Evolutionary conservation across 1,140 invertebrate genomes (phyloP), one percentile per base, ranked within the genome.

Genomic region (Nymphalis io): DNA sequence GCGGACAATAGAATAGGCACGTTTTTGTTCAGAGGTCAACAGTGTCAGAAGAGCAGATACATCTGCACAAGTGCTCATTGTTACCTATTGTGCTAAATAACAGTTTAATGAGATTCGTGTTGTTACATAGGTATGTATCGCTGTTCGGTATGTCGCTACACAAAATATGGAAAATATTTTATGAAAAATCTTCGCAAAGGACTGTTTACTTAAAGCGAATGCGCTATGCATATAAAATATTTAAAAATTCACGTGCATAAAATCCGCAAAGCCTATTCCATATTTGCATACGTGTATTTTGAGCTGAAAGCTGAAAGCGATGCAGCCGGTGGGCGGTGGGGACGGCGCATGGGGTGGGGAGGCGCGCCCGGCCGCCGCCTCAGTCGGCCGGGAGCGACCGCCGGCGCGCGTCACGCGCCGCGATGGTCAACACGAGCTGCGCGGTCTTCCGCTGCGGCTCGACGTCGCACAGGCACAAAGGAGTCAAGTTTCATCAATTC

Each of bases 371-470:
- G 72, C 57, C 21, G 60, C 44, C 23, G 15, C 21, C 39, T 65
- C 72, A 73, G 72, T 73, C 72, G 72, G 72, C 66, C 72, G 72
- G 72, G 66, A 60, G 67, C 60, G 33, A 23, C 39, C 65, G 51
- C n/a, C 53, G 60, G 18, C 16, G 53, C 53, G 66, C 38, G 51
- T 13, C 20, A 15, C 51, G 20, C 48, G 51, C 23, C 12, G 51
- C 21, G 51, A 74, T 74, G 72, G 72, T 73, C 39, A 70, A 70
- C 63, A 70, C 68, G 27, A 70, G 68, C 40, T 74, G 72, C 63
- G 72, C 72, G 2, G 72, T 74, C n/a, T 59, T 62, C 57, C 67
- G 58, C 18, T 74, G 72, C 38, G 51, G 33, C 33, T 74, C 72
- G 4, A 65, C 67, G 10, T 70, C 72, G 2, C 63, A 67, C 51